Base-by-base conservation (phyloP, 1,140 invertebrate genomes). In the Drosophila saltans region DNA sequence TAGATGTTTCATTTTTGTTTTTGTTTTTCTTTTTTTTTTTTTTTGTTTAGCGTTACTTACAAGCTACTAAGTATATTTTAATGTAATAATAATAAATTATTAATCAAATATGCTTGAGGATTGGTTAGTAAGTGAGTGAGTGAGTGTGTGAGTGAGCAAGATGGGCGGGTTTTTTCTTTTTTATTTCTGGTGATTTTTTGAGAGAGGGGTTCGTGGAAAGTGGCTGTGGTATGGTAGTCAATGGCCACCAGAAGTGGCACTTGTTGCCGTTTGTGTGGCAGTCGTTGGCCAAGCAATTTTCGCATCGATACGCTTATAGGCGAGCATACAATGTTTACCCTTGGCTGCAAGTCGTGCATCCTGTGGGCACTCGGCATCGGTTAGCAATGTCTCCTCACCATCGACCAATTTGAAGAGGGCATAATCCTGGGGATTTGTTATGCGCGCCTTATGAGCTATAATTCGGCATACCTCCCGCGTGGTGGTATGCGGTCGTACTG, bases 371-470 rank as follows among this genome's bases (percentile, higher is more conserved):
- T 98, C 97, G 72, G 95, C 95, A 80, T 98, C 97, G 43, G 94
- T 94, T 16, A 99, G 93, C 85, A 97, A 94, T 56, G 96, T 97
- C 95, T 99, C 98, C 95, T 98, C 96, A 78, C 97, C 97, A 85
- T 97, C 96, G 26, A 97, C 95, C 36, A 98, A 93, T 80, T 97
- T 96, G 92, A 97, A 98, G n/a, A 99, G 94, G 26, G 97, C 97
- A 92, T 98, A 99, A 92, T 99, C 98, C 92, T 98, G 97, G 30
- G 98, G 97, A 93, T 99, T 99, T 9, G 98, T 98, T 45, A 99
- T 97, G 80, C 96, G 94, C 65, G 98, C 96, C 92, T 98, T 98
- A 90, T 98, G 97, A 0, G 97, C 97, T 70, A 98, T 97, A 78
- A 98, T 97, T 56, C 97, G 95, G 93, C 97, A 98, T 48, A 99